Evolutionary conservation across 2,888 invertebrate species (phyloP).

Genomic region (Agrotis segetum): DNA sequence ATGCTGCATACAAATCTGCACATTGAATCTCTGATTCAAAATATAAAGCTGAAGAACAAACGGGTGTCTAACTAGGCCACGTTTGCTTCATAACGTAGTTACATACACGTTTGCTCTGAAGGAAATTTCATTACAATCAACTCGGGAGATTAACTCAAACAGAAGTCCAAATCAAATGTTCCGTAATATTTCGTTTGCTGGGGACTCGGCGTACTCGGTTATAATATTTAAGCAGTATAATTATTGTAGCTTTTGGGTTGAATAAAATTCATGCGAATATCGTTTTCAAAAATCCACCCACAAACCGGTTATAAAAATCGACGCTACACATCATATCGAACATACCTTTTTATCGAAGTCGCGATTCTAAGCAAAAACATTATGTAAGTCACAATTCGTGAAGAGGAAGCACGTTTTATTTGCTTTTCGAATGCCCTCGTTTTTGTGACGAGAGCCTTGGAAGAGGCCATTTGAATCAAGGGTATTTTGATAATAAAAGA

Average conservation of each 20-base stretch:
- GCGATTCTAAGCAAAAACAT: constrained; percentile 71
- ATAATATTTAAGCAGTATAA: not conserved
- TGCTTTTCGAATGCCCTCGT: constrained; percentile 76
- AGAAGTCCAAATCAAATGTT: constrained; percentile 59
- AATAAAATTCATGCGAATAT: not conserved
- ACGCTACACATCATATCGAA: constrained; percentile 61
- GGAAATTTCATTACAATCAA: constrained; percentile 65
- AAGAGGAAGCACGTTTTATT: constrained; percentile 81
- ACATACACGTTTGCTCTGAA: constrained; percentile 58
- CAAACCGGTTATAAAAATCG: constrained; percentile 53
- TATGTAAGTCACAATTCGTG: constrained; percentile 77
- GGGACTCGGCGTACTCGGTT: constrained; percentile 1
- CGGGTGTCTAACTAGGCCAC: constrained; percentile 56
- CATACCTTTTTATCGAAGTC: constrained; percentile 67
- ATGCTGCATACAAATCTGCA: constrained; percentile 37
- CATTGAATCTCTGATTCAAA: constrained; percentile 36
- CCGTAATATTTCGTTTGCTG: constrained; percentile 45
- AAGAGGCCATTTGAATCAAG: constrained; percentile 79
- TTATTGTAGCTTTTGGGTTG: not conserved
- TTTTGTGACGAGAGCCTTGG: constrained; percentile 79
- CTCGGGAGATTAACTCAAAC: constrained; percentile 64
- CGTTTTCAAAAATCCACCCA: constrained; percentile 29
- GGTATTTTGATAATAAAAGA: constrained; percentile 84
- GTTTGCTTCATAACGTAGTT: constrained; percentile 66
- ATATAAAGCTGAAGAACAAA: constrained; percentile 51